Percentiles rank a stretch among this genome's conserved stretches.
Conservation (phyloP, 2,888 invertebrate genomes). For the Stenodera caucasica region DNA sequence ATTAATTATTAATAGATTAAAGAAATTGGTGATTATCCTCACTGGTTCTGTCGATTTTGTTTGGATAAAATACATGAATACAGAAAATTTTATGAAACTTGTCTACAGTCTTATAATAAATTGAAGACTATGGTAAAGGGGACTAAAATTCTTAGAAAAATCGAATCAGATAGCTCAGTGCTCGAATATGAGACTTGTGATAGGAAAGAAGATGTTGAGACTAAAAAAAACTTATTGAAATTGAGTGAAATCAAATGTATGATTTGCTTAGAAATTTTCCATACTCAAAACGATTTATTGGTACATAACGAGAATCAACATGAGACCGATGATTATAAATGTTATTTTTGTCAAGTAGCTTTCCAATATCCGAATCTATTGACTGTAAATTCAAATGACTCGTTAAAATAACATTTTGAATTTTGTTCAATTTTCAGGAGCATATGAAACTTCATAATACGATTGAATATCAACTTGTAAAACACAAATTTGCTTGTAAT, state of each 20-base stretch:
- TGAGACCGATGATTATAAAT: conserved; percentile 13
- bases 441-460: conserved; percentile 9
- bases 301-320: conserved; percentile 2
- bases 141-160: not conserved
- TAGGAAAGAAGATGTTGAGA: not conserved
- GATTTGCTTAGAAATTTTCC: conserved; percentile 8
- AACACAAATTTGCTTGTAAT: conserved; percentile 1
- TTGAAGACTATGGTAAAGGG: not conserved
- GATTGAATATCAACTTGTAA: not conserved
- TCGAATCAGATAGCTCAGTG: not conserved
- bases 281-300: not conserved
- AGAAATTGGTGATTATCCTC: not conserved
- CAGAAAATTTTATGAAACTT: conserved; percentile 9
- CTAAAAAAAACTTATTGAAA: not conserved
- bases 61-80: conserved; percentile 2
- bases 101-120: conserved; percentile 8
- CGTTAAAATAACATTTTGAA: no score
- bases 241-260: not conserved
- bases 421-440: conserved; percentile 7
- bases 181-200: not conserved
- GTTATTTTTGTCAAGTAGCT: conserved; percentile 4
- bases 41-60: conserved; percentile 5
- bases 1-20: not conserved
- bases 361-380: conserved; percentile 10
- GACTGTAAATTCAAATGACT: conserved; percentile 7